These are phyloP conservation scores for Phyllopteryx taeniolatus DNA, from an alignment of 2,113 vertebrate genomes.

Conservation along the genomic window DNA sequence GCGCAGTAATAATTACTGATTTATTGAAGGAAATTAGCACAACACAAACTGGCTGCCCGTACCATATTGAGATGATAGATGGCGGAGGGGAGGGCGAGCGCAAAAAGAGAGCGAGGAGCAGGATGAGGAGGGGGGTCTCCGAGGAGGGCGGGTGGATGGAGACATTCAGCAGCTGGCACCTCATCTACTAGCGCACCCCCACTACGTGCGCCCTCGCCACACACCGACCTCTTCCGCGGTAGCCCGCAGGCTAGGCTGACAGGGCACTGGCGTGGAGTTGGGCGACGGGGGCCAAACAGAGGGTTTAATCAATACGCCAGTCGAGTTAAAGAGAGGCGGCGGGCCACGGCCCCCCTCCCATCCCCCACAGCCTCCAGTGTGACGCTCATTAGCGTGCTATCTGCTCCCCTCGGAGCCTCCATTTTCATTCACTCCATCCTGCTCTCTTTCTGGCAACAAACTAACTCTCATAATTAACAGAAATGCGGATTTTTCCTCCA, in stretches of 20 bases:
- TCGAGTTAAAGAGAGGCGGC: constrained; percentile 84
- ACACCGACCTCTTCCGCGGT: constrained; percentile 48
- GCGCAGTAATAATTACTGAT: constrained; percentile 99
- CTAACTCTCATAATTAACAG: constrained; percentile 15
- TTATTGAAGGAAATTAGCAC: constrained; percentile 99
- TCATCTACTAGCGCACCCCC: constrained; percentile 75
- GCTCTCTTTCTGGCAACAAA: constrained; percentile 24
- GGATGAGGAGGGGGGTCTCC: constrained; percentile 65
- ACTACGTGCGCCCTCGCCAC: background rate
- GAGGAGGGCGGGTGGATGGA: constrained; percentile 84
- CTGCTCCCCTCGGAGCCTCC: constrained; percentile 45
- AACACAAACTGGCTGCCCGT: constrained; percentile 99
- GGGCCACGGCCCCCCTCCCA: constrained; percentile 73
- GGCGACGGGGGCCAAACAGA: constrained; percentile 90
- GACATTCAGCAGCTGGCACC: constrained; percentile 96
- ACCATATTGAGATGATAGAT: constrained; percentile 99
- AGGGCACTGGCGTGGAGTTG: constrained; percentile 59
- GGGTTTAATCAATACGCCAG: constrained; percentile 98
- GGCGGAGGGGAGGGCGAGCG: constrained; percentile 63
- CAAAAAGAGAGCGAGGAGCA: constrained; percentile 44
- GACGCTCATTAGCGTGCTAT: constrained; percentile 56
- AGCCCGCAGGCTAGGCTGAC: constrained; percentile 63
- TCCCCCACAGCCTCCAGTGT: constrained; percentile 35
- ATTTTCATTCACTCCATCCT: constrained; percentile 47
- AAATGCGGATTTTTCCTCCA: background rate